phyloP scores from a whole-genome alignment of 2,888 invertebrate genomes.

The Cartodere bifasciata region DNA sequence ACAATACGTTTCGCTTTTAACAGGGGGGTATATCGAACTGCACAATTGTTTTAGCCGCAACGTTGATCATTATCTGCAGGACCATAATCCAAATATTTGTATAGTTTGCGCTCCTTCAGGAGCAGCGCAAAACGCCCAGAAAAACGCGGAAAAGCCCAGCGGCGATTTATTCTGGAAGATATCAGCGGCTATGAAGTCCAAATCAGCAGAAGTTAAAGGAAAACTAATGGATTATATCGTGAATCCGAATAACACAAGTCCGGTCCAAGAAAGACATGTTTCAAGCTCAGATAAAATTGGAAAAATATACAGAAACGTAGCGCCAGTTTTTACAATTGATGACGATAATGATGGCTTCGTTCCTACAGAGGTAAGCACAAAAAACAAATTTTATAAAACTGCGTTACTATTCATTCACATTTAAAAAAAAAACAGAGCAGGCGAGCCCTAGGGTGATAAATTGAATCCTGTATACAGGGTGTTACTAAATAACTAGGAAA shows the following conservation, averaged over 20 bases:
- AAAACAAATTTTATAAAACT: too few relatives aligned
- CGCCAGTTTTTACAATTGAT: constrained; percentile 92
- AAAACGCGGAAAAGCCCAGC: constrained; percentile 30
- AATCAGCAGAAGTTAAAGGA: constrained; percentile 84
- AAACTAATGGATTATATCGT: constrained; percentile 89
- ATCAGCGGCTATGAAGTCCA: constrained; percentile 77
- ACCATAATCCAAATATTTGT: constrained; percentile 68
- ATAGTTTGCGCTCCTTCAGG: constrained; percentile 56
- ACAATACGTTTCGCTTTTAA: constrained; percentile 82
- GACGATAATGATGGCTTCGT: constrained; percentile 69
- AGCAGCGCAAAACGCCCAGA: constrained; percentile 14
- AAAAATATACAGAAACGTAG: constrained; percentile 80
- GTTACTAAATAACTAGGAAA: too few relatives aligned
- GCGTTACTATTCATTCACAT: too few relatives aligned
- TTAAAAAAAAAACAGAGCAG: too few relatives aligned
- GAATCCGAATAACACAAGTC: constrained; percentile 57
- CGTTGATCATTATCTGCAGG: constrained; percentile 67
- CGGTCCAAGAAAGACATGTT: constrained; percentile 63
- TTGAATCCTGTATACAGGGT: too few relatives aligned
- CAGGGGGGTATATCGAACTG: constrained; percentile 79
- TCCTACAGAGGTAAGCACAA: constrained; percentile 30
- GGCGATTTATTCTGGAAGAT: constrained; percentile 71
- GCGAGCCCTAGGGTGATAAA: too few relatives aligned
- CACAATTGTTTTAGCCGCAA: constrained; percentile 75
- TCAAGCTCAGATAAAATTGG: constrained; percentile 72